phyloP scores from a whole-genome alignment of 2,888 invertebrate species.

The Cryptosula pallasiana region DNA sequence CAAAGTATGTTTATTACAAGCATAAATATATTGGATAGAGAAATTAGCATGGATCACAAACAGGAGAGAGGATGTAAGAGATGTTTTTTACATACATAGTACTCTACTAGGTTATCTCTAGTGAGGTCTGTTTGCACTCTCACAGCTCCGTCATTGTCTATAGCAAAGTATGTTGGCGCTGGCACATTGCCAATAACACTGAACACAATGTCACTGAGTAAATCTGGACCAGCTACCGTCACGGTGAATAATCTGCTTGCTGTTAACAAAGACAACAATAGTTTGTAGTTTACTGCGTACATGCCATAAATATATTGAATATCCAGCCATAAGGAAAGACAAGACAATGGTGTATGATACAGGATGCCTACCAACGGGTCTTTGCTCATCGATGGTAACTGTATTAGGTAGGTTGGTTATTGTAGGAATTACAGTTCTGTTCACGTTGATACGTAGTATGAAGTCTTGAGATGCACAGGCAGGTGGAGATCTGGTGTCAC shows the following conservation, averaged over 20 bases:
- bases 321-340: too few relatives aligned
- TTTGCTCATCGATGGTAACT: constrained; percentile 8
- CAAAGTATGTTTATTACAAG: background rate
- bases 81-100: background rate
- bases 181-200: background rate
- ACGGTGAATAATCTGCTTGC: background rate
- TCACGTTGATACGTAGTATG: background rate
- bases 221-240: background rate
- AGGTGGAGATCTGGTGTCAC: constrained; percentile 13
- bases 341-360: too few relatives aligned
- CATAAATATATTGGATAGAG: background rate
- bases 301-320: too few relatives aligned
- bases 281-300: too few relatives aligned
- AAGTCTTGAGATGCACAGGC: background rate
- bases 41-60: too few relatives aligned
- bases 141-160: constrained; percentile 3
- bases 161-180: constrained; percentile 10
- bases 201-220: background rate
- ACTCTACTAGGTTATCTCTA: background rate
- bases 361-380: background rate
- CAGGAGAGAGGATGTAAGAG: too few relatives aligned
- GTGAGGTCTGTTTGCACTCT: background rate
- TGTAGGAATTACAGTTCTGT: background rate
- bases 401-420: background rate
- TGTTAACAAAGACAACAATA: too few relatives aligned